phyloP scores from a whole-genome alignment of 64 coral and sea anemone species.

The Anthopleura sola region DNA sequence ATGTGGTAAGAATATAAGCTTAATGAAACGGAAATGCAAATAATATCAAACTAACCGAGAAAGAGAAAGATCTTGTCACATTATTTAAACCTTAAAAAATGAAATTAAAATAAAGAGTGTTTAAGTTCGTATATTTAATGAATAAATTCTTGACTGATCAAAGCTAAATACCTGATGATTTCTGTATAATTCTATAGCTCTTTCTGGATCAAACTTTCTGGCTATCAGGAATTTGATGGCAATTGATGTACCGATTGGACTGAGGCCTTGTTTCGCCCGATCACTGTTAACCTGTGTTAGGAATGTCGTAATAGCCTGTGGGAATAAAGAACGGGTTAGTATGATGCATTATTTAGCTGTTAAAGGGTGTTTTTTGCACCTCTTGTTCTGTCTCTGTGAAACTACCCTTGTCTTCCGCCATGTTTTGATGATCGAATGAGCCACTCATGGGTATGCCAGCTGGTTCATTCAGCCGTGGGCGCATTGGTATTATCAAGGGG shows the following conservation, averaged over 20 bases:
- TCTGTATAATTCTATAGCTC: slow-evolving; percentile 47
- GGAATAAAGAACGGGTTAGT: neutral
- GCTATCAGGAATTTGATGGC: slow-evolving; percentile 48
- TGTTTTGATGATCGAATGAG: slow-evolving; percentile 17
- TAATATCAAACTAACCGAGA: neutral
- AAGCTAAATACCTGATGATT: slow-evolving; percentile 30
- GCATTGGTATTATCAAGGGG: neutral
- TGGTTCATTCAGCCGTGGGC: neutral
- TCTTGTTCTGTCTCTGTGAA: slow-evolving; percentile 2
- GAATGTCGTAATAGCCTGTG: slow-evolving; percentile 46
- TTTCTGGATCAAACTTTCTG: slow-evolving; percentile 48
- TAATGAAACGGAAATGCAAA: neutral
- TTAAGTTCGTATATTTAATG: neutral
- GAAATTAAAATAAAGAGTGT: neutral
- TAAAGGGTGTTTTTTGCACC: neutral
- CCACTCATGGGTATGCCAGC: neutral
- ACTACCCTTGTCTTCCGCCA: neutral
- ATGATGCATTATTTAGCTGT: neutral
- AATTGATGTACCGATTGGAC: slow-evolving; percentile 50
- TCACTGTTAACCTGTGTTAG: slow-evolving; percentile 47
- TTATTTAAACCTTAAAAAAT: neutral
- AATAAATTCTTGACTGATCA: neutral
- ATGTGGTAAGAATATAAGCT: too few relatives aligned
- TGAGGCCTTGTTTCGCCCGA: slow-evolving; percentile 28
- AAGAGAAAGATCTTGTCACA: neutral